A percentile compares a stretch with the other conserved stretches of the same genome.
phyloP scores from a whole-genome alignment of 2,113 vertebrate genomes.

The Caranx melampygus region DNA sequence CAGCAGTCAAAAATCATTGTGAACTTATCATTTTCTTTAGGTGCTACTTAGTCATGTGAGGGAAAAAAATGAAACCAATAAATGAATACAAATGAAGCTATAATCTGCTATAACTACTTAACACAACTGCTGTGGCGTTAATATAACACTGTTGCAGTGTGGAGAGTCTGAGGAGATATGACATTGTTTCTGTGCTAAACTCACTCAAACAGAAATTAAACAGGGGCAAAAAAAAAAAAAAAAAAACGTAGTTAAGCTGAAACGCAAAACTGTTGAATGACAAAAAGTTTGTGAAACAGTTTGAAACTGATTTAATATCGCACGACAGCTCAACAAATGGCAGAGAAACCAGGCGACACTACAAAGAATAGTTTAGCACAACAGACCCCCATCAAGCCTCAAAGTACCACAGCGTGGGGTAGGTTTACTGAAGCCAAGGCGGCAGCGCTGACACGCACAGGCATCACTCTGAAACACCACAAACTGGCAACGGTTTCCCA shows the following conservation, averaged over 20 bases:
- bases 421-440: background rate
- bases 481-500: background rate
- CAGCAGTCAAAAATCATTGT: background rate
- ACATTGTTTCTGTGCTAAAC: background rate
- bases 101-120: background rate
- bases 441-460: background rate
- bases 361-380: slow-evolving; percentile 55
- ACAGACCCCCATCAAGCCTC: slow-evolving; percentile 48
- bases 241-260: background rate
- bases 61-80: background rate
- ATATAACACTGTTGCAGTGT: background rate
- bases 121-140: background rate
- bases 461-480: background rate
- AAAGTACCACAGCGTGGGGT: slow-evolving; percentile 9
- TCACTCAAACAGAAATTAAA: background rate
- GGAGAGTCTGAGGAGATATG: background rate
- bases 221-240: background rate
- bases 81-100: too few relatives aligned
- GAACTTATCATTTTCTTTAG: background rate
- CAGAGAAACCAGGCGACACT: slow-evolving; percentile 24
- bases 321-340: slow-evolving; percentile 16
- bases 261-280: background rate
- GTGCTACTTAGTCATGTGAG: too few relatives aligned
- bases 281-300: slow-evolving; percentile 8
- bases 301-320: background rate